Base-by-base conservation (phyloP, 2,113 vertebrate genomes). In the Cariama cristata region DNA sequence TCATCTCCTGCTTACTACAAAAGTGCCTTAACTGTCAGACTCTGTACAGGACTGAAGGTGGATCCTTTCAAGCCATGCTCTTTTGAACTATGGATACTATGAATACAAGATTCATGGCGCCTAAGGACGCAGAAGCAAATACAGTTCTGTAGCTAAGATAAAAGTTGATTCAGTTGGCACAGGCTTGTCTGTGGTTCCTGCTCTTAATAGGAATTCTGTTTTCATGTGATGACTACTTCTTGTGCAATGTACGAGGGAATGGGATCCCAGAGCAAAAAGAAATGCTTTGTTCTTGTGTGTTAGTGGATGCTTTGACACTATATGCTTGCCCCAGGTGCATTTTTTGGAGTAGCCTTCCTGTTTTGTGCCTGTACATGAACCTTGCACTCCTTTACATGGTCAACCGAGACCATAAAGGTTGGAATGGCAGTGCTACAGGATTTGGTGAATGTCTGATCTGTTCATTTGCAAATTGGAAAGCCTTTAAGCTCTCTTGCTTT, bases 271-370 rank as follows among this genome's bases (percentile, higher is more conserved):
- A 21, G 42, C 0, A 2, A 88, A 60, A 26, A 76, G 12, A 73
- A 80, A 17, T 0, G 20, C 91, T 93, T 96, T 95, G 91, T 93
- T 94, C 83, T 90, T 2, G 0, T 42, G 75, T 89, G 56, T 63
- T 77, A 94, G 80, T 91, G 91, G 94, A 33, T 93, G 60, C 47
- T 86, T 55, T 1, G 3, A 40, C 45, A 53, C 24, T 5, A 1
- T 52, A n/a, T 55, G 72, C 80, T 87, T 81, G 89, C 94, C 76
- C 38, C 68, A 67, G 89, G 89, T 80, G 91, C 74, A 74, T 92
- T 93, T 49, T 92, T 59, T 77, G 76, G 89, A 87, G 86, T 40
- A 81, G 52, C 72, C 72, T 94, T 89, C 44, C 8, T 60, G 67
- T 84, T 90, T 80, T 93, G 53, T 86, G 91, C 67, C 53, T 86